phyloP scores from a whole-genome alignment of 2,888 invertebrate species.

The Diarsia brunnea region DNA sequence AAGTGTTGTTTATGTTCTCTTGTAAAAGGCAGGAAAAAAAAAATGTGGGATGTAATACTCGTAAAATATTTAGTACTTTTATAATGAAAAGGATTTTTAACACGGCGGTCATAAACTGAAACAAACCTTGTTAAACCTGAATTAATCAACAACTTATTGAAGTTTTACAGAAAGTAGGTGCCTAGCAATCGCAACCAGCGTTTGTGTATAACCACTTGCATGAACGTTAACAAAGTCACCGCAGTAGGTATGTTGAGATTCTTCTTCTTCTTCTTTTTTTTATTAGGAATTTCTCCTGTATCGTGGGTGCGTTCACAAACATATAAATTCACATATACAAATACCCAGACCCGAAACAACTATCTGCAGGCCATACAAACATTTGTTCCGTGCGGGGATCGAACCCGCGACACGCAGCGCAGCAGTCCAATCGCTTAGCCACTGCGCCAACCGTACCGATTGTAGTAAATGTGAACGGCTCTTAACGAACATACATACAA shows the following conservation, averaged over 20 bases:
- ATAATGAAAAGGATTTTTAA: not conserved
- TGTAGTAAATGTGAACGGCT: not conserved
- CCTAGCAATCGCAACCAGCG: not conserved
- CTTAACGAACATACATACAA: not conserved
- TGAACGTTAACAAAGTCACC: not conserved
- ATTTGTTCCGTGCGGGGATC: too few relatives aligned
- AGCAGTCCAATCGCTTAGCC: too few relatives aligned
- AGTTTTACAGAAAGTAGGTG: not conserved
- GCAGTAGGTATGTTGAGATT: not conserved
- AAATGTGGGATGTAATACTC: not conserved
- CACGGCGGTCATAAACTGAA: not conserved
- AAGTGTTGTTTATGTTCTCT: conserved; percentile 9
- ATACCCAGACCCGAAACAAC: too few relatives aligned
- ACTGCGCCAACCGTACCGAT: too few relatives aligned
- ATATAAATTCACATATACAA: too few relatives aligned
- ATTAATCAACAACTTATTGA: not conserved
- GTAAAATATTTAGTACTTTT: conserved; percentile 23
- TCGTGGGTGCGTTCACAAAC: too few relatives aligned
- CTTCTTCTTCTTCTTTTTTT: too few relatives aligned
- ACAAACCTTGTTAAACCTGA: not conserved
- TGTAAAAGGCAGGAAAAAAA: not conserved
- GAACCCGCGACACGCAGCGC: too few relatives aligned
- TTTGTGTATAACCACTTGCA: not conserved
- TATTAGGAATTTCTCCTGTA: too few relatives aligned
- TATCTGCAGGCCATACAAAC: too few relatives aligned